Evolutionary conservation across 2,797 vertebrate genomes (phyloP).

Genomic region (Staurois parvus): DNA sequence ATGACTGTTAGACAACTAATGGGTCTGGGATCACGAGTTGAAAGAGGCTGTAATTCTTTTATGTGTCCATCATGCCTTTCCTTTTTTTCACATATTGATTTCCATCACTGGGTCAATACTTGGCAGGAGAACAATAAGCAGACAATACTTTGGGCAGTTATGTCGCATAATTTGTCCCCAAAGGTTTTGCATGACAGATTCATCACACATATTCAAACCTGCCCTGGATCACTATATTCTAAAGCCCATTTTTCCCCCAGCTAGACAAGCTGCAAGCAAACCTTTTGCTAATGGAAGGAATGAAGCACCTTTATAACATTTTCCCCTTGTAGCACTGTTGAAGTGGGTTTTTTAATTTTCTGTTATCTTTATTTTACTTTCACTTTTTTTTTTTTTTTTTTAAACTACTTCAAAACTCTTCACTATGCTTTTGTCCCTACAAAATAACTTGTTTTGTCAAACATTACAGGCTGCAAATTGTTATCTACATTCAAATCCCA

Average conservation of each 20-base stretch:
- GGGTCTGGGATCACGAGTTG: constrained; percentile 11
- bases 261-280: too few relatives aligned
- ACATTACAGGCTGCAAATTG: too few relatives aligned
- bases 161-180: constrained; percentile 54
- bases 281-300: too few relatives aligned
- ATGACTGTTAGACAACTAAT: constrained; percentile 27
- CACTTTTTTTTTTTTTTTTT: too few relatives aligned
- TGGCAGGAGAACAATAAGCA: constrained; percentile 49
- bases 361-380: too few relatives aligned
- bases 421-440: too few relatives aligned
- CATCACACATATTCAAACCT: background rate
- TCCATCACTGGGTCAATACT: constrained; percentile 55
- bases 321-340: too few relatives aligned
- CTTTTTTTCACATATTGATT: constrained; percentile 56
- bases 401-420: too few relatives aligned
- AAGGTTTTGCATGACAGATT: constrained; percentile 61
- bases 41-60: constrained; percentile 41
- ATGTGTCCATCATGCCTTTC: constrained; percentile 58
- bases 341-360: too few relatives aligned
- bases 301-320: too few relatives aligned
- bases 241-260: background rate
- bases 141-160: constrained; percentile 40
- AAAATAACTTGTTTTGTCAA: too few relatives aligned
- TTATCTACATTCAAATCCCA: too few relatives aligned
- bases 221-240: background rate